A percentile compares a stretch with the other conserved stretches of the same genome.
Conservation (phyloP, 2,113 vertebrate species). For the Butorides virescens region DNA sequence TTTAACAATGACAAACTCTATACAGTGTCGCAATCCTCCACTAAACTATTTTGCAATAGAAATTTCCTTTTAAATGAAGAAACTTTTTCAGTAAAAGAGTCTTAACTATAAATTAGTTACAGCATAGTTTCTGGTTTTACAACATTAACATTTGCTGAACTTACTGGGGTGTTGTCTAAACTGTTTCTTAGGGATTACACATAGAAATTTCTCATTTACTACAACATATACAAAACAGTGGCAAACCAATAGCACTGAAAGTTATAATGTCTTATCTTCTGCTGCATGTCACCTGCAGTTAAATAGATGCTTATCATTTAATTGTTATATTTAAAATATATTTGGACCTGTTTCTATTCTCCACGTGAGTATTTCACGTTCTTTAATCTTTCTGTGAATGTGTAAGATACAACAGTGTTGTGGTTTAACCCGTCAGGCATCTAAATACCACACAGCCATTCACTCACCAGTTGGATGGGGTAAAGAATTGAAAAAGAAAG, state of each 20-base stretch:
- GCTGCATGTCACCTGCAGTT: background rate
- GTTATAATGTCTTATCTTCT: background rate
- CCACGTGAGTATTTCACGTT: background rate
- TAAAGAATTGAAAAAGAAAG: background rate
- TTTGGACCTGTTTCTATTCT: background rate
- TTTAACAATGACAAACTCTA: background rate
- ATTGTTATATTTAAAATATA: slow-evolving; percentile 16
- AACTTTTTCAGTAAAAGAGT: background rate
- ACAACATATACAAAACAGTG: background rate
- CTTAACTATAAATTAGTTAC: slow-evolving; percentile 35
- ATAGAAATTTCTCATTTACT: slow-evolving; percentile 14
- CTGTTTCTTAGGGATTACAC: background rate
- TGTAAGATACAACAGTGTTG: background rate
- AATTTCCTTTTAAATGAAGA: background rate
- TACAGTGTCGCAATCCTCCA: background rate
- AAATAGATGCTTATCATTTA: slow-evolving; percentile 17
- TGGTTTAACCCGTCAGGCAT: background rate
- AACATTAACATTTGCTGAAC: slow-evolving; percentile 23
- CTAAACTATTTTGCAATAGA: background rate
- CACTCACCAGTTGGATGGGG: background rate
- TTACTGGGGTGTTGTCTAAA: background rate
- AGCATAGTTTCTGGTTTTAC: slow-evolving; percentile 23
- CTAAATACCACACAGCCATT: background rate
- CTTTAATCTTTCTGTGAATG: background rate
- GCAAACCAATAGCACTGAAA: background rate